A percentile compares a stretch with the other conserved stretches of the same genome.
phyloP scores from a whole-genome alignment of 2,888 invertebrate species.

The Nemotelus nigrinus region DNA sequence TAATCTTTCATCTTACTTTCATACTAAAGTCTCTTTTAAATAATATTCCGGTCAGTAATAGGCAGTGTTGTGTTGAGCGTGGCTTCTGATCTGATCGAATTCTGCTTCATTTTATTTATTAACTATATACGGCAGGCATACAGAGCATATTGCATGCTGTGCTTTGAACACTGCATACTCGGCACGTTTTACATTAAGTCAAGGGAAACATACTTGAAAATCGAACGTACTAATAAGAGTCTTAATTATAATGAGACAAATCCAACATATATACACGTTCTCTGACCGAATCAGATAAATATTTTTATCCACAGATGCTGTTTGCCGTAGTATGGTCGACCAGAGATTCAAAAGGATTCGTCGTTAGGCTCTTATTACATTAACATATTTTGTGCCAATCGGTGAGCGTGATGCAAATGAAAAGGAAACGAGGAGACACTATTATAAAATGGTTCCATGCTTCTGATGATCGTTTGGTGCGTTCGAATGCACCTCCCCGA shows the following conservation, averaged over 20 bases:
- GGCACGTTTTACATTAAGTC: constrained; percentile 7
- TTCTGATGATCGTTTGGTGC: too few relatives aligned
- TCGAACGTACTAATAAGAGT: constrained; percentile 47
- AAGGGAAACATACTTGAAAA: constrained; percentile 20
- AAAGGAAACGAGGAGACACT: too few relatives aligned
- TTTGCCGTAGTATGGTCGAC: not conserved
- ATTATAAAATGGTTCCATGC: too few relatives aligned
- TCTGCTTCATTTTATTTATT: constrained; percentile 27
- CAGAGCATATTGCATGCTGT: not conserved
- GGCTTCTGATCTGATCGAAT: constrained; percentile 23
- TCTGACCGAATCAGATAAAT: constrained; percentile 50
- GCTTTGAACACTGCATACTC: not conserved
- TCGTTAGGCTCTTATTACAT: too few relatives aligned
- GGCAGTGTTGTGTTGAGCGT: not conserved
- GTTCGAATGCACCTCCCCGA: too few relatives aligned
- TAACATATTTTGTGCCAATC: too few relatives aligned
- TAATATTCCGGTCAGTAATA: constrained; percentile 6
- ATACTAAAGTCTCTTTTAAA: not conserved
- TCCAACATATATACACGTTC: constrained; percentile 46
- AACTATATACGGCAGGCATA: not conserved
- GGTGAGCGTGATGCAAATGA: too few relatives aligned
- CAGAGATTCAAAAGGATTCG: not conserved
- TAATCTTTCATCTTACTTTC: constrained; percentile 34
- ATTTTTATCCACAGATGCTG: constrained; percentile 10
- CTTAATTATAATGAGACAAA: constrained; percentile 52